These are phyloP conservation scores for Ophion slaviceki DNA, from an alignment of 2,888 invertebrate genomes.

Conservation along the genomic window DNA sequence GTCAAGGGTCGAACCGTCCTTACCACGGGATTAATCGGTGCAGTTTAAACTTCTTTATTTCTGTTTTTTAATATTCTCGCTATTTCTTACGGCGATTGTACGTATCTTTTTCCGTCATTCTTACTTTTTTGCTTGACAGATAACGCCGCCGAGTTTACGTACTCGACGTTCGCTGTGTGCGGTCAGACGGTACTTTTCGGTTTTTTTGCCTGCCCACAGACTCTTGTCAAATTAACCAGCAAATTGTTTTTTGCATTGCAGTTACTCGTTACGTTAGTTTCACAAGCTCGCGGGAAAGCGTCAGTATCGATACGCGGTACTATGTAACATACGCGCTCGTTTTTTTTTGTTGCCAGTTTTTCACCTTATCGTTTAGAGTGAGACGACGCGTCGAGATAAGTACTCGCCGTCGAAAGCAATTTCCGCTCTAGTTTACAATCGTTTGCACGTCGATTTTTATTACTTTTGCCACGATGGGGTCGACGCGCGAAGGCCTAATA, in stretches of 20 bases:
- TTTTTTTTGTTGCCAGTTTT: conserved; percentile 5
- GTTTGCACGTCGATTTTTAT: conserved; percentile 9
- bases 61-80: background rate
- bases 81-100: conserved; percentile 33
- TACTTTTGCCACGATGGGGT: conserved; percentile 4
- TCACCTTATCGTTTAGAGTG: conserved; percentile 38
- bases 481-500: background rate
- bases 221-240: conserved; percentile 10
- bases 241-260: background rate
- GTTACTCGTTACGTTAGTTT: conserved; percentile 11
- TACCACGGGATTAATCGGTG: conserved; percentile 31
- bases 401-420: conserved; percentile 38
- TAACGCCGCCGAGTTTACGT: conserved; percentile 9
- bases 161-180: background rate
- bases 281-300: conserved; percentile 1
- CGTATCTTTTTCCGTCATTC: conserved; percentile 16
- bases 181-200: conserved; percentile 18
- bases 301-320: conserved; percentile 16
- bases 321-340: background rate
- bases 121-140: conserved; percentile 17
- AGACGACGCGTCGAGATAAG: conserved; percentile 43
- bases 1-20: conserved; percentile 41
- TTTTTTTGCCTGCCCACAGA: background rate
- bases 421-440: conserved; percentile 48
- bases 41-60: conserved; percentile 12